phyloP scores from a whole-genome alignment of 1,140 invertebrate genomes.

The Drosophila malerkotliana region DNA sequence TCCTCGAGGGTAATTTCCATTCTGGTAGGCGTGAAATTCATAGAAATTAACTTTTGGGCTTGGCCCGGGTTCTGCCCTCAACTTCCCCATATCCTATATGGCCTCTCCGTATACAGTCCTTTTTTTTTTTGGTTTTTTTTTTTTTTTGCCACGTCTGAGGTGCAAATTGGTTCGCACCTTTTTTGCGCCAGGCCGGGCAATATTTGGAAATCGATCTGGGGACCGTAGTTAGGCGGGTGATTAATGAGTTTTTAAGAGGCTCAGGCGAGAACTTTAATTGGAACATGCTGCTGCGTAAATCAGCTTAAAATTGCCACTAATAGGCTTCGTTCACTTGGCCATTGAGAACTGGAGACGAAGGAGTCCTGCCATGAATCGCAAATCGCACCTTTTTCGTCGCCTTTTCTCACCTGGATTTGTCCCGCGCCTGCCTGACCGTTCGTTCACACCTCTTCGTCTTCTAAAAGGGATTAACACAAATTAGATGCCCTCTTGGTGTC shows the following conservation, averaged over 20 bases:
- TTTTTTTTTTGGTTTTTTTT: background rate
- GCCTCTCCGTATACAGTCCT: background rate
- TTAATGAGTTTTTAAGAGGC: constrained; percentile 83
- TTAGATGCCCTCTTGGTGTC: constrained; percentile 37
- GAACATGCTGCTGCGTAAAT: constrained; percentile 82
- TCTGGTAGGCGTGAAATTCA: constrained; percentile 76
- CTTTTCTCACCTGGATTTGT: constrained; percentile 17
- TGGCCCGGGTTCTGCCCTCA: constrained; percentile 15
- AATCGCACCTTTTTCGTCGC: background rate
- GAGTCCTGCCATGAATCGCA: no score
- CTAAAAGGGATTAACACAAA: constrained; percentile 41
- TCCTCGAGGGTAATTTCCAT: constrained; percentile 24
- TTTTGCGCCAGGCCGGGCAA: constrained; percentile 37
- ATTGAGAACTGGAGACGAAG: constrained; percentile 11
- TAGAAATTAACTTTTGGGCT: constrained; percentile 64
- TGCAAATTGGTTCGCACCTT: constrained; percentile 82
- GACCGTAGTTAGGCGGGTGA: constrained; percentile 79
- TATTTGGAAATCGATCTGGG: constrained; percentile 79
- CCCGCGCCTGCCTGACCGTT: constrained; percentile 29
- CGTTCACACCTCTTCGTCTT: constrained; percentile 62
- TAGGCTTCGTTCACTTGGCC: constrained; percentile 50
- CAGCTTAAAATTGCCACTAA: constrained; percentile 83
- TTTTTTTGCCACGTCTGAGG: constrained; percentile 71
- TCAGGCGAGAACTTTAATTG: constrained; percentile 80
- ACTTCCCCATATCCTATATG: background rate